Base-by-base conservation (phyloP, 2,113 vertebrate species). In the Catharus fuscescens region DNA sequence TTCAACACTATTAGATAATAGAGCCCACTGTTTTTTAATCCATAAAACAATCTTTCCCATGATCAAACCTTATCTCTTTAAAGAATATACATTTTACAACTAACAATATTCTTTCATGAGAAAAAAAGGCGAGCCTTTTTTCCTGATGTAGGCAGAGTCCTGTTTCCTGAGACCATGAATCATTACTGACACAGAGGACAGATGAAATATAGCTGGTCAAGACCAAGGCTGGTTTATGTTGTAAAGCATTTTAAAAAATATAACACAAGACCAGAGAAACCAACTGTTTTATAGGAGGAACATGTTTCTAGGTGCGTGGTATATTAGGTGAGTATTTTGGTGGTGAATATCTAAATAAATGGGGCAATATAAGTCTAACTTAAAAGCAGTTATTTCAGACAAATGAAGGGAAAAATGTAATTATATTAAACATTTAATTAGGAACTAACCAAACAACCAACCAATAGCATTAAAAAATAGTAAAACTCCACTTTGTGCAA, bases 251-350 rank as follows among this genome's bases (percentile, higher is more conserved):
- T 69, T 61, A 15, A 52, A 60, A 4, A 85, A n/a, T 19, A 21
- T 45, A 36, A 65, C 25, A 54, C 9, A 72, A 73, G 31, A 67
- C 17, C 16, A 59, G 56, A 80, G 28, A 47, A 88, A 88, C 4
- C 10, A 42, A 72, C 53, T 56, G 77, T 82, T 8, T 53, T 12
- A n/a, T 2, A 12, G 42, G 12, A 77, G 45, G 40, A 78, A 40
- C 6, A 18, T 1, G 0, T 26, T 86, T 24, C 12, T 74, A 52
- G 0, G 1, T 38, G 17, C 19, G 26, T 1, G 1, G 26, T 85
- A 9, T 15, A 36, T 45, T 12, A 25, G 19, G 25, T 66, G 32
- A 23, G 31, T 14, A 36, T 80, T 82, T 80, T 70, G 7, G 3
- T 28, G 18, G 48, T 56, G 24, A 57, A 60, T 13, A 50, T 47